Base-by-base conservation (phyloP, 1,140 invertebrate genomes). In the Brachionus rubens region DNA sequence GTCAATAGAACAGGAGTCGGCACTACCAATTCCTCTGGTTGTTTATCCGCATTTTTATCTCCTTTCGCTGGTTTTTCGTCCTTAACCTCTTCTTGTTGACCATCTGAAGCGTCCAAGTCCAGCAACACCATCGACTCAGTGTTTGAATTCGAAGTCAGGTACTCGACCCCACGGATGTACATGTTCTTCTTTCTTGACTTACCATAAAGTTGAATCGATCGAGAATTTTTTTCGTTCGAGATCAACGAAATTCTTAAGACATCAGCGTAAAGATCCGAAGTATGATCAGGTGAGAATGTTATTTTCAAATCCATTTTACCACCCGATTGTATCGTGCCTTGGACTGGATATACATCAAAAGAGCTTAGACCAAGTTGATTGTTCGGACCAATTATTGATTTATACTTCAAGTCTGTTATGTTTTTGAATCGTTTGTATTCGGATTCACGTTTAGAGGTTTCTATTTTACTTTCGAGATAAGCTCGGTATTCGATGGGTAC, bases 271-370 rank as follows among this genome's bases (percentile, higher is more conserved):
- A 81, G 70, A 19, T 83, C 82, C 80, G 82, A 83, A 6, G 79
- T 75, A 79, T 84, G 83, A 67, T 85, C 84, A 24, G 84, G 84
- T 26, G 82, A 81, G 80, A 84, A 85, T 26, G 83, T 83, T 50
- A 84, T 78, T 7, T 79, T 82, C 14, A 85, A 79, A 65, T 85
- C 83, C 52, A 80, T 79, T 52, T 77, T 81, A 28, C 78, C 80
- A 56, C 81, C 83, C 52, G 82, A 80, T 16, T 79, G 72, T 52
- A 85, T 83, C 2, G 72, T 80, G 6, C 84, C 84, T 75, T 81
- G 80, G 12, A 79, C 75, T 30, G 84, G 84, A 28, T 82, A 81
- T 48, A 83, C 78, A 70, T 85, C 84, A 81, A 85, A 85, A n/a
- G 82, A 82, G 77, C 80, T 80, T 41, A 81, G 80, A 26, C 84